phyloP scores from a whole-genome alignment of 2,113 vertebrate species.

The Canis aureus region DNA sequence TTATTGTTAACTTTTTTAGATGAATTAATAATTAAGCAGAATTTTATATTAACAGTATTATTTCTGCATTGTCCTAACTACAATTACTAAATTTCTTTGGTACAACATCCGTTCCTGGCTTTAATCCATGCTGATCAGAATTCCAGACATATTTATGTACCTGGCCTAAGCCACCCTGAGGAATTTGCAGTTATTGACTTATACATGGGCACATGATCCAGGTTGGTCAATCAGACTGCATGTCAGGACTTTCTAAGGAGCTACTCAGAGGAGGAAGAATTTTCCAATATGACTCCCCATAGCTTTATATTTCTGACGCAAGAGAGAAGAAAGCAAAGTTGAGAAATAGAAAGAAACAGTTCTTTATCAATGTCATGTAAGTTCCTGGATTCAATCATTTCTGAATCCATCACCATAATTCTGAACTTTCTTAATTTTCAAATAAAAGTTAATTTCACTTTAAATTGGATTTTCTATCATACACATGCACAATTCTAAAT shows the following conservation, averaged over 20 bases:
- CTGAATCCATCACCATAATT: neutral
- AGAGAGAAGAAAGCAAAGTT: neutral
- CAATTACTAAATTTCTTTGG: neutral
- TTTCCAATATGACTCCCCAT: neutral
- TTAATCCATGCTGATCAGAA: neutral
- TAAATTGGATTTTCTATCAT: neutral
- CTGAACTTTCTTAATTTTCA: neutral
- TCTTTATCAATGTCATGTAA: neutral
- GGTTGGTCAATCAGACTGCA: neutral
- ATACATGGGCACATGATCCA: no score
- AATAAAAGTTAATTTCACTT: neutral
- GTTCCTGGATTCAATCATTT: neutral
- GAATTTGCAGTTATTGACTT: neutral
- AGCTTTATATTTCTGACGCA: neutral
- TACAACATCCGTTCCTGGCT: neutral
- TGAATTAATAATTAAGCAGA: neutral
- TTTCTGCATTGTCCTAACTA: neutral
- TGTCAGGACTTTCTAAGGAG: neutral
- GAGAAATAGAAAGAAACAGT: neutral
- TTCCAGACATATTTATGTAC: neutral
- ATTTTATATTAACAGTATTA: neutral
- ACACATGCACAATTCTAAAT: neutral
- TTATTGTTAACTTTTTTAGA: neutral
- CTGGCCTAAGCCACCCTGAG: neutral
- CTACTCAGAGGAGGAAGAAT: fast-evolving